These are phyloP conservation scores for Rhinopithecus roxellana DNA, from an alignment of 2,113 vertebrate species.

Conservation along the genomic window DNA sequence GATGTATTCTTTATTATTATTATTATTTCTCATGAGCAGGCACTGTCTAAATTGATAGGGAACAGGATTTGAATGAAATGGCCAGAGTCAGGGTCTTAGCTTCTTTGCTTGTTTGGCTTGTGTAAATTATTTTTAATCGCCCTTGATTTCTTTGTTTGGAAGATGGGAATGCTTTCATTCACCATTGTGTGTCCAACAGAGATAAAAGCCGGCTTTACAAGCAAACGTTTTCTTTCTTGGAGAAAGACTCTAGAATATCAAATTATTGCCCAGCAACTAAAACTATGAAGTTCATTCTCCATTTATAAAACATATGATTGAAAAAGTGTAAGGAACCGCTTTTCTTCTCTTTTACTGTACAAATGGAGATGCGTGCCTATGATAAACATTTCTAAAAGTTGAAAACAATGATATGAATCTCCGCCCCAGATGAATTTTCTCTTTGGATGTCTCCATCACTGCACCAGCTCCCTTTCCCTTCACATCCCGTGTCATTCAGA, in stretches of 20 bases:
- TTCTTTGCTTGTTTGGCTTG: background rate
- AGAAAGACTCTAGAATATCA: background rate
- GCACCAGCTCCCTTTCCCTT: background rate
- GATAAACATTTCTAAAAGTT: background rate
- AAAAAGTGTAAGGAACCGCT: background rate
- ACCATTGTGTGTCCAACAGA: background rate
- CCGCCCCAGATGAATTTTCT: background rate
- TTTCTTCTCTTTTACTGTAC: background rate
- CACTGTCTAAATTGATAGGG: background rate
- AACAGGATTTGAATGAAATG: background rate
- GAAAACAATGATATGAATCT: background rate
- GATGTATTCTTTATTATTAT: background rate
- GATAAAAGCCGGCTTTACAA: conserved; percentile 7
- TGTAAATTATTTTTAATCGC: background rate
- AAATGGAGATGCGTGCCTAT: background rate
- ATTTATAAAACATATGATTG: background rate
- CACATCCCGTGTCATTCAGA: background rate
- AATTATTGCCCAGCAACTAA: background rate
- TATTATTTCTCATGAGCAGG: background rate
- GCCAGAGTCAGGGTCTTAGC: background rate
- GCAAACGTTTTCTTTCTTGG: conserved; percentile 30
- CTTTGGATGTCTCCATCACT: too few species aligned
- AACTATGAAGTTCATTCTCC: background rate
- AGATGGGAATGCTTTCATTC: background rate
- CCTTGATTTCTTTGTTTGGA: background rate